A percentile compares a stretch with the other conserved stretches of the same genome.
Evolutionary conservation across 2,113 vertebrate genomes (phyloP).

Genomic region (Eleginops maclovinus): DNA sequence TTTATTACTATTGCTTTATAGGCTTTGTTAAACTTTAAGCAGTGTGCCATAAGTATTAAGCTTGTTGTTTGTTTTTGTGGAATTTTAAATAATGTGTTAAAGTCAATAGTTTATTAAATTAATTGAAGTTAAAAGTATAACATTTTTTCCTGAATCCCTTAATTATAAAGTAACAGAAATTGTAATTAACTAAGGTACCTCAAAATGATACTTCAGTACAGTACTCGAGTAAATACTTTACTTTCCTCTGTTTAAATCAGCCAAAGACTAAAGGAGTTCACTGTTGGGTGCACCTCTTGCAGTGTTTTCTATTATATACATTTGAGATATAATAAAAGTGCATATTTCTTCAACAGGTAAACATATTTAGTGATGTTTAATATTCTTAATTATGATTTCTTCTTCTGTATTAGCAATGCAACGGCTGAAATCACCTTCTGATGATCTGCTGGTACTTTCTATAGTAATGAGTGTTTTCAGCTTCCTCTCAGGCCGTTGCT

Average conservation of each 20-base stretch:
- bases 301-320: background rate
- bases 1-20: background rate
- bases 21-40: background rate
- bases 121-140: background rate
- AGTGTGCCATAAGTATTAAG: no score
- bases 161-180: background rate
- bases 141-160: background rate
- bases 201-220: background rate
- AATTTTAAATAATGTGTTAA: no score
- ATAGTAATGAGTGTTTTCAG: slow-evolving; percentile 54
- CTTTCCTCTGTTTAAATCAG: background rate
- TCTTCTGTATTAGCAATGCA: slow-evolving; percentile 1
- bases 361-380: background rate
- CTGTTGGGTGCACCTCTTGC: background rate
- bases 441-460: slow-evolving; percentile 20
- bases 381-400: background rate
- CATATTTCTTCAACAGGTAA: background rate
- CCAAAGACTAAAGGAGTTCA: background rate
- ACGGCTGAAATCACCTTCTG: slow-evolving; percentile 20
- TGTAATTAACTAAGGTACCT: background rate
- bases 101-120: background rate
- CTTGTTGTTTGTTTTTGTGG: no score
- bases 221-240: background rate
- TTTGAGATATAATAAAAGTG: background rate
- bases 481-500: slow-evolving; percentile 34